Evolutionary conservation across 1,140 invertebrate species (phyloP).

Genomic region (Contarinia nasturtii): DNA sequence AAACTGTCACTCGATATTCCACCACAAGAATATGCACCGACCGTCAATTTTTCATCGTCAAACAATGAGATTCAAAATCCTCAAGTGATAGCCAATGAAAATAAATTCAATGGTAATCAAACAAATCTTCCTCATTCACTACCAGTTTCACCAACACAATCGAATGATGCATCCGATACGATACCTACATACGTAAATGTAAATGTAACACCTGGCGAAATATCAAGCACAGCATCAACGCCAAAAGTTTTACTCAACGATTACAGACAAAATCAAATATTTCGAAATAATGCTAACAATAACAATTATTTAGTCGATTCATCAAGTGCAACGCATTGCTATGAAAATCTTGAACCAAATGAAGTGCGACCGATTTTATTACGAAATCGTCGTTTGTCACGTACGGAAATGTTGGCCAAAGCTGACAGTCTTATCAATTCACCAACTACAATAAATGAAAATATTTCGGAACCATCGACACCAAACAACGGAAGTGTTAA

Average conservation of each 20-base stretch:
- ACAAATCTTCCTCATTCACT: slow-evolving; percentile 19
- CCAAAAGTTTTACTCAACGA: slow-evolving; percentile 6
- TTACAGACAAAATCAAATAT: slow-evolving; percentile 5
- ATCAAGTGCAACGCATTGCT: too few relatives aligned
- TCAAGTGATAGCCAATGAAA: slow-evolving; percentile 2
- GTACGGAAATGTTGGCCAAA: slow-evolving; percentile 5
- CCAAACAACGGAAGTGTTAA: slow-evolving; percentile 9
- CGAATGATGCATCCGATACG: slow-evolving; percentile 7
- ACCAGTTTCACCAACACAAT: slow-evolving; percentile 24
- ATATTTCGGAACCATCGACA: slow-evolving; percentile 4
- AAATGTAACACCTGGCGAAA: slow-evolving; percentile 33
- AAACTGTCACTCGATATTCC: slow-evolving; percentile 24
- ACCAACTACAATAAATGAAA: neutral
- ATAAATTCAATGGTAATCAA: neutral
- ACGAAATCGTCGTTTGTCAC: slow-evolving; percentile 1
- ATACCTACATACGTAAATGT: slow-evolving; percentile 34
- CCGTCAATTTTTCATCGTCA: slow-evolving; percentile 25
- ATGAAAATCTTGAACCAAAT: slow-evolving; percentile 4
- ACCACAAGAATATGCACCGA: slow-evolving; percentile 24
- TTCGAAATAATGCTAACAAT: neutral
- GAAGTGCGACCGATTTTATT: slow-evolving; percentile 1
- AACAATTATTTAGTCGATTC: slow-evolving; percentile 3
- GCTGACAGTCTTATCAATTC: neutral
- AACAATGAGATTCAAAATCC: slow-evolving; percentile 2
- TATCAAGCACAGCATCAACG: neutral